Evolutionary conservation across 2,797 vertebrate genomes (phyloP), one percentile per base, ranked within the genome.

Genomic region (Potorous gilbertii): DNA sequence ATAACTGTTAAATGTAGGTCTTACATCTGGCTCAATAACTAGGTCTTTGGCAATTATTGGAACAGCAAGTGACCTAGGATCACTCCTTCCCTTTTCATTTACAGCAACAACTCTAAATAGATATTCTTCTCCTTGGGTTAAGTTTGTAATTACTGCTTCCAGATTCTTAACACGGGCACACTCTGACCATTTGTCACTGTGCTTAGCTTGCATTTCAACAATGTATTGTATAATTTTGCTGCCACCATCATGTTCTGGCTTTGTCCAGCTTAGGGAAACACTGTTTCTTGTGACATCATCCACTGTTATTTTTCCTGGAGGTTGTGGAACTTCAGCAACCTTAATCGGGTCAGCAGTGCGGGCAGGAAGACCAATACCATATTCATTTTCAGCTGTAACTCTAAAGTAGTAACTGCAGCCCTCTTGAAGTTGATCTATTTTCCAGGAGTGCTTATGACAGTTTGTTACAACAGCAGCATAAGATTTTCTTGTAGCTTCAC

Each of bases 31-130:
- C 96, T 99, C 99, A 98, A 99, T 99, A 90, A 99, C 99, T 91
- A 99, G 98, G 97, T 99, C 99, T 98, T 99, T 99, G 97, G 99
- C 99, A 98, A 99, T 98, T 95, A 99, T 98, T 97, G 99, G 99
- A 97, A 99, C 99, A 87, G 99, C 99, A 97, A 99, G 99, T 13
- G 99, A 99, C 98, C 99, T 99, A 92, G 99, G 99, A 96, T 99
- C 99, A 98, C 99, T 99, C 98, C 99, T 99, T 92, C 99, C 99
- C 97, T 99, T 99, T 98, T 99, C 99, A 98, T 99, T 99, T 92
- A 99, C 98, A 97, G 99, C 99, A 98, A 99, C 99, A 94, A 99
- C 99, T 99, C 99, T 99, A 94, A 99, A 99, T 92, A 99, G 97
- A 97, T 99, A 99, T 96, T 99, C 99, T 96, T 99, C 99, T 96